Percentiles rank a stretch among this genome's conserved stretches.
These are phyloP conservation scores for Phengaris arion DNA, from an alignment of 2,888 invertebrate species.

Conservation along the genomic window DNA sequence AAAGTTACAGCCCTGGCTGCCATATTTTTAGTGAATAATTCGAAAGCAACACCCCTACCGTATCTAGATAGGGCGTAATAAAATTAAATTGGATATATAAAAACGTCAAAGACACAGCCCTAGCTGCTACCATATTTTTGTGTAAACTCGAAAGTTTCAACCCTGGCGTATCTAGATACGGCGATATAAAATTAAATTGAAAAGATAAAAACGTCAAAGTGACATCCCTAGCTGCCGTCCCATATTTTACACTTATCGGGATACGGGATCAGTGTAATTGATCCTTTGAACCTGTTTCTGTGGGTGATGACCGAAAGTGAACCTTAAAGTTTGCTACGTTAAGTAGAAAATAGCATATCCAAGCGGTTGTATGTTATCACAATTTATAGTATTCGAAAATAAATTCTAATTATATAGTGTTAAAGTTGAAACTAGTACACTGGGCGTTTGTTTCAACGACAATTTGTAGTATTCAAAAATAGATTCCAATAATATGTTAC, in stretches of 20 bases:
- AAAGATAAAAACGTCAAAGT: conserved; percentile 32
- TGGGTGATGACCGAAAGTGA: not conserved
- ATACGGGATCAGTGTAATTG: conserved; percentile 41
- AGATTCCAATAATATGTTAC: not conserved
- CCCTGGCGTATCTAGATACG: not conserved
- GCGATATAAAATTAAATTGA: conserved; percentile 18
- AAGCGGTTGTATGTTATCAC: not conserved
- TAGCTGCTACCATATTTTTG: not conserved
- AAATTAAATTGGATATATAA: not conserved
- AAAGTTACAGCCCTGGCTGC: not conserved
- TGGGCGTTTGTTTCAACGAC: not conserved
- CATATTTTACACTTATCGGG: conserved; percentile 42
- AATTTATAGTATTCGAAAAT: not conserved
- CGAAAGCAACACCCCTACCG: not conserved
- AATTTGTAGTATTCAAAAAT: conserved; percentile 4
- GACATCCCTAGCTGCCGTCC: conserved; percentile 31
- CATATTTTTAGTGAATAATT: not conserved
- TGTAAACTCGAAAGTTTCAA: not conserved
- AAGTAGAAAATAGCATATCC: not conserved
- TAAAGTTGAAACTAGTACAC: not conserved
- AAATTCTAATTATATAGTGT: not conserved
- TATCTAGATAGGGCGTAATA: not conserved
- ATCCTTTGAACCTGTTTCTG: conserved; percentile 36
- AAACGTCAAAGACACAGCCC: not conserved
- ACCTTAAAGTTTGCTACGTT: not conserved